These are phyloP conservation scores for Chaitophorus viminalis DNA, from an alignment of 2,888 invertebrate species.

Conservation along the genomic window DNA sequence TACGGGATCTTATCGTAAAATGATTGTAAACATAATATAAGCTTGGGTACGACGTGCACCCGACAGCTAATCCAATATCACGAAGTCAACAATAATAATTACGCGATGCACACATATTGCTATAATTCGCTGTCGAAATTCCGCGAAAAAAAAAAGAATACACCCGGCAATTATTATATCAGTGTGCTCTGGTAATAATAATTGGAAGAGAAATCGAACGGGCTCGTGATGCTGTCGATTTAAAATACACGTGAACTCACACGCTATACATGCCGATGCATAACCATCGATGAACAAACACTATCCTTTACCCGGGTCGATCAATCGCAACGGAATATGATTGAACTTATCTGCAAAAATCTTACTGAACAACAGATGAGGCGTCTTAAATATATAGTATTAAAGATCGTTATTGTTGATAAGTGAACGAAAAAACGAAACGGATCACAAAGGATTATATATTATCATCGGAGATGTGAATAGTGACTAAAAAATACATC, in stretches of 20 bases:
- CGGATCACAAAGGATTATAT: too few species aligned
- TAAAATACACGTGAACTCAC: slow-evolving; percentile 1
- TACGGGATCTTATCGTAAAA: slow-evolving; percentile 29
- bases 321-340: background rate
- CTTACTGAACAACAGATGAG: too few species aligned
- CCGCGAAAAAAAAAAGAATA: background rate
- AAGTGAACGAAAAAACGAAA: too few species aligned
- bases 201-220: background rate
- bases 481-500: too few species aligned
- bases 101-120: too few species aligned
- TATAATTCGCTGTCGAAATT: slow-evolving; percentile 8
- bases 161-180: background rate
- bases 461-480: too few species aligned
- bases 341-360: too few species aligned
- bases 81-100: background rate
- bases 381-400: too few species aligned
- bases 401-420: too few species aligned
- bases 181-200: background rate
- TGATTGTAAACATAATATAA: background rate
- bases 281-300: background rate
- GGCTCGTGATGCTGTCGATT: background rate
- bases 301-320: background rate
- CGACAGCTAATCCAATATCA: background rate
- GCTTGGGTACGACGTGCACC: background rate
- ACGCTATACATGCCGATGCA: background rate